phyloP scores from a whole-genome alignment of 2,113 vertebrate species.

The Megatriorchis doriae region DNA sequence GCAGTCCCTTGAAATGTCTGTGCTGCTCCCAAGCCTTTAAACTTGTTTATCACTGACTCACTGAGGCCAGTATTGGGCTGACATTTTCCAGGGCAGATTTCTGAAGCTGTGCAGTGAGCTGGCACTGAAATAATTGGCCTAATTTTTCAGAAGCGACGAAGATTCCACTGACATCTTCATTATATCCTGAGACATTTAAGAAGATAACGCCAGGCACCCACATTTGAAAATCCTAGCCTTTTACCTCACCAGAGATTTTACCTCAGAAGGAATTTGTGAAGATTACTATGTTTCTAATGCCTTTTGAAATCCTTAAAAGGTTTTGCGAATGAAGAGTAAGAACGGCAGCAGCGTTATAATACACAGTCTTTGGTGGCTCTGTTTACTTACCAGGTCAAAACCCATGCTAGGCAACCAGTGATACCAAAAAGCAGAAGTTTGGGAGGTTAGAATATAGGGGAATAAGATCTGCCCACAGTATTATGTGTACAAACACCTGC shows the following conservation, averaged over 20 bases:
- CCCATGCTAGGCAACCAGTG: neutral
- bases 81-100: constrained; percentile 14
- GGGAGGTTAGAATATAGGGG: neutral
- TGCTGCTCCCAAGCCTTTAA: neutral
- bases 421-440: neutral
- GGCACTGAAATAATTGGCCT: constrained; percentile 28
- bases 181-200: neutral
- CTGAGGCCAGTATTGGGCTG: neutral
- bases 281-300: neutral
- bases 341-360: neutral
- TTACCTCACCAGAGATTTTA: neutral
- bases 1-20: neutral
- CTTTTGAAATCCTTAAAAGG: neutral
- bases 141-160: neutral
- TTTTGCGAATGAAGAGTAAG: neutral
- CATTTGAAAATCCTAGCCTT: neutral
- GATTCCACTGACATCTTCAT: constrained; percentile 13
- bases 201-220: neutral
- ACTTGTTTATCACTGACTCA: neutral
- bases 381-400: neutral
- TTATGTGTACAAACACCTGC: neutral
- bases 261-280: neutral
- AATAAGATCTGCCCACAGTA: neutral
- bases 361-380: neutral
- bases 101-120: neutral